Percentiles rank a stretch among this genome's conserved stretches.
Evolutionary conservation across 2,113 vertebrate species (phyloP).

Genomic region (Larimichthys polyactis): DNA sequence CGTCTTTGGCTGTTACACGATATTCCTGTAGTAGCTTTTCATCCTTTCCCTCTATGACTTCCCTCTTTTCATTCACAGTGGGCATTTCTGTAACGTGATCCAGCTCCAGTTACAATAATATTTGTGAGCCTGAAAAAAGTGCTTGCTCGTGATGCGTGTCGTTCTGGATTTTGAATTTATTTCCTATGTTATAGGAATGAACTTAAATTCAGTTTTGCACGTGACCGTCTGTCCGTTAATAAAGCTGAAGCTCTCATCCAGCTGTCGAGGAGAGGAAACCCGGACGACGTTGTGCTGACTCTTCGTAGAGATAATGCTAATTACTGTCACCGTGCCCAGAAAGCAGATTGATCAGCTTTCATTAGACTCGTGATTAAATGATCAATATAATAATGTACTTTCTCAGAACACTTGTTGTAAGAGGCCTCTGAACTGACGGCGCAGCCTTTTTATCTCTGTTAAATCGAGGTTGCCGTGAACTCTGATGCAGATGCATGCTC

Average conservation of each 20-base stretch:
- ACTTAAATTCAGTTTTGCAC: background rate
- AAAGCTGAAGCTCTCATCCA: background rate
- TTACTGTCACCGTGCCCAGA: slow-evolving; percentile 1
- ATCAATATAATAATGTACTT: background rate
- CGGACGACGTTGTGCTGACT: slow-evolving; percentile 3
- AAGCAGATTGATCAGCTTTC: background rate
- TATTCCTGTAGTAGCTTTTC: background rate
- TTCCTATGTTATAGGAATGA: background rate
- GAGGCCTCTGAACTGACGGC: no score
- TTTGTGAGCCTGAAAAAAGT: background rate
- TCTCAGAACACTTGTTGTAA: background rate
- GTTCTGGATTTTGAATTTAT: background rate
- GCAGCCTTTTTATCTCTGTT: background rate
- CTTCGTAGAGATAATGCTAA: background rate
- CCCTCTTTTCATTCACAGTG: background rate
- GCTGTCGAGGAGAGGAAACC: background rate
- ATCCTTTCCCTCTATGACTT: background rate
- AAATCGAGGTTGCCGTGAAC: background rate
- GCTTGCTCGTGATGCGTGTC: background rate
- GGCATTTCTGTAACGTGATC: background rate
- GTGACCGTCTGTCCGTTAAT: background rate
- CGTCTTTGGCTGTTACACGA: background rate
- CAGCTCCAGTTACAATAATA: background rate
- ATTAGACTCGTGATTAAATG: background rate
- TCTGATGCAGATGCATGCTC: slow-evolving; percentile 41